phyloP scores from a whole-genome alignment of 2,797 vertebrate species.

The Enteromius argenteus region DNA sequence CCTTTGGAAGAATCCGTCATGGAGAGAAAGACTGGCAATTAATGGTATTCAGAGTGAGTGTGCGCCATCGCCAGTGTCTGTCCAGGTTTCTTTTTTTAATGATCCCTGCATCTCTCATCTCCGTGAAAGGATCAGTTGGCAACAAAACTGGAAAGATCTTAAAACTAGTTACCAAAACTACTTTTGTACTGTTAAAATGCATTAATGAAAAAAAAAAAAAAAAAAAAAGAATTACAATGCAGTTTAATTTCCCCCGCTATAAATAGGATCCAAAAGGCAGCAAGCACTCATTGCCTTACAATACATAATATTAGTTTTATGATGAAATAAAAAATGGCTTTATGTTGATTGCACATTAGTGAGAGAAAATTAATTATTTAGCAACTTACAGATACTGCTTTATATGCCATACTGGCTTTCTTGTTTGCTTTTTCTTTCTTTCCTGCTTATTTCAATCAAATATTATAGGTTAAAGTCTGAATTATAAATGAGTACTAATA shows the following conservation, averaged over 20 bases:
- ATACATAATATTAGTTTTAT: constrained; percentile 64
- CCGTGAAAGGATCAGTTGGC: constrained; percentile 59
- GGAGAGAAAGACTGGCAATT: constrained; percentile 70
- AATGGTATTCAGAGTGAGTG: constrained; percentile 63
- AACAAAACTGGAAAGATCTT: constrained; percentile 62
- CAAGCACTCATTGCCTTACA: constrained; percentile 53
- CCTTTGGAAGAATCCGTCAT: constrained; percentile 65
- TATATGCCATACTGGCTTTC: not conserved
- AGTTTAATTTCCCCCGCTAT: constrained; percentile 62
- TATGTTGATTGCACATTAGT: constrained; percentile 65
- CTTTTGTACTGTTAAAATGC: constrained; percentile 65
- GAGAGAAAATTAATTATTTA: constrained; percentile 35
- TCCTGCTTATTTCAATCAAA: too few relatives aligned
- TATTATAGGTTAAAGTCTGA: too few relatives aligned
- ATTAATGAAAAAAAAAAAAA: constrained; percentile 68
- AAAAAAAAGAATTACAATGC: constrained; percentile 67
- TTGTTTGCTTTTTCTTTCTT: not conserved
- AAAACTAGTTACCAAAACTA: constrained; percentile 69
- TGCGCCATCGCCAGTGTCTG: constrained; percentile 46
- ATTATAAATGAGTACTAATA: too few relatives aligned
- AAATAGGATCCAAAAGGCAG: constrained; percentile 58
- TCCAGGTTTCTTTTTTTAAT: constrained; percentile 40
- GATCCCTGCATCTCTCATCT: constrained; percentile 58
- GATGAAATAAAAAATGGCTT: constrained; percentile 68
- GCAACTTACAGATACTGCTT: not conserved